Percentiles rank a stretch among this genome's conserved stretches.
Evolutionary conservation across 2,888 invertebrate species (phyloP).

Genomic region (Heliconius ethilla): DNA sequence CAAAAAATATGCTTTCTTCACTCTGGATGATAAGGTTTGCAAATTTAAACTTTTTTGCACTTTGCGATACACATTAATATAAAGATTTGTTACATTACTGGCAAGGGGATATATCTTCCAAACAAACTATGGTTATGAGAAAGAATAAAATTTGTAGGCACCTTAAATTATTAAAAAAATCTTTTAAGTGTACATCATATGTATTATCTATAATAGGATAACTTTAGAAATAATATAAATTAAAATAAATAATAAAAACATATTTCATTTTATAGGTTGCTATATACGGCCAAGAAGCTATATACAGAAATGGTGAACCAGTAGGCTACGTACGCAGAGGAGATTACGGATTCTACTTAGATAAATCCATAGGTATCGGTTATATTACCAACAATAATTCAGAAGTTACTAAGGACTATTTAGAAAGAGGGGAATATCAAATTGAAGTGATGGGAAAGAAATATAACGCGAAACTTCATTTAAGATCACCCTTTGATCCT

Average conservation of each 20-base stretch:
- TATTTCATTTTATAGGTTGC: conserved; percentile 79
- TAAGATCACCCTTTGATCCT: conserved; percentile 92
- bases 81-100: too few species aligned
- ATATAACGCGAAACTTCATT: conserved; percentile 86
- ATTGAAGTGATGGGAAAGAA: conserved; percentile 90
- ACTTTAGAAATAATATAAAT: too few species aligned
- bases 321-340: conserved; percentile 92
- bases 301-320: conserved; percentile 88
- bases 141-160: too few species aligned
- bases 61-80: too few species aligned
- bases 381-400: conserved; percentile 83
- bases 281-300: conserved; percentile 92
- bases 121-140: too few species aligned
- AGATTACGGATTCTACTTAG: conserved; percentile 85
- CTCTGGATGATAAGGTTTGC: conserved; percentile 83
- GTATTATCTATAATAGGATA: too few species aligned
- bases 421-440: conserved; percentile 88
- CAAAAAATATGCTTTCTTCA: conserved; percentile 88
- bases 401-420: conserved; percentile 84
- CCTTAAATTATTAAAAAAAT: too few species aligned
- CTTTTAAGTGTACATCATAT: too few species aligned
- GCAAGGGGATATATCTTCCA: too few species aligned
- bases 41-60: not conserved
- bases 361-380: conserved; percentile 81
- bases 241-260: not conserved